phyloP scores from a whole-genome alignment of 1,140 invertebrate genomes.

The Drosophila neocordata region DNA sequence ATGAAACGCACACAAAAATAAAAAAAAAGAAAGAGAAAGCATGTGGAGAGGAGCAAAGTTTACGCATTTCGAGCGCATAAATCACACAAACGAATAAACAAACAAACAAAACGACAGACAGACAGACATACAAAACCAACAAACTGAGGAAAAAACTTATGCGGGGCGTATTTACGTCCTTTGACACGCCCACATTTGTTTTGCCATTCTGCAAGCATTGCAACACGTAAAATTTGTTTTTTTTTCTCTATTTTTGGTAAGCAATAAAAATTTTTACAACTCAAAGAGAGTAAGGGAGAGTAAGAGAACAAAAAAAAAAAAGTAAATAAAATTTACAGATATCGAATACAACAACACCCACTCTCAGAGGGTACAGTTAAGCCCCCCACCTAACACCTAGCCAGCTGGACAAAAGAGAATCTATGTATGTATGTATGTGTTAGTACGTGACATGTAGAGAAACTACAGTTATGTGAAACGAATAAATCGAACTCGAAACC shows the following conservation, averaged over 20 bases:
- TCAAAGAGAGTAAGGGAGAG: slow-evolving; percentile 17
- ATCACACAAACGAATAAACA: slow-evolving; percentile 57
- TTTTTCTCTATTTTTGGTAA: slow-evolving; percentile 26
- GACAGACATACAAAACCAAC: slow-evolving; percentile 7
- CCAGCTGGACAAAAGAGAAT: no score
- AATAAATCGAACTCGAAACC: neutral
- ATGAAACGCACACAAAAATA: neutral
- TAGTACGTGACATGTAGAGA: neutral
- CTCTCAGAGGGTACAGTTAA: neutral
- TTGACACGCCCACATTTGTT: neutral
- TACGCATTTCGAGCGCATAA: slow-evolving; percentile 63
- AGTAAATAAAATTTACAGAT: slow-evolving; percentile 11
- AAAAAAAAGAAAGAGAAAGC: neutral
- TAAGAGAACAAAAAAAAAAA: neutral
- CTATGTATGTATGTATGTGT: neutral
- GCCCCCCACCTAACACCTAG: neutral
- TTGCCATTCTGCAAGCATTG: slow-evolving; percentile 24
- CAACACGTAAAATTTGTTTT: slow-evolving; percentile 59
- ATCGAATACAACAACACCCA: neutral
- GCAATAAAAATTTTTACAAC: slow-evolving; percentile 74
- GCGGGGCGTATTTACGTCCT: neutral
- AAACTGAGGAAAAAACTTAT: slow-evolving; percentile 14
- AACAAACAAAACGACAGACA: slow-evolving; percentile 30
- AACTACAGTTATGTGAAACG: neutral
- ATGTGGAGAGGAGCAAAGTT: slow-evolving; percentile 42